Percentiles rank a stretch among this genome's conserved stretches.
Conservation (phyloP, 2,888 invertebrate genomes). For the Neuroscelio doddi region DNA sequence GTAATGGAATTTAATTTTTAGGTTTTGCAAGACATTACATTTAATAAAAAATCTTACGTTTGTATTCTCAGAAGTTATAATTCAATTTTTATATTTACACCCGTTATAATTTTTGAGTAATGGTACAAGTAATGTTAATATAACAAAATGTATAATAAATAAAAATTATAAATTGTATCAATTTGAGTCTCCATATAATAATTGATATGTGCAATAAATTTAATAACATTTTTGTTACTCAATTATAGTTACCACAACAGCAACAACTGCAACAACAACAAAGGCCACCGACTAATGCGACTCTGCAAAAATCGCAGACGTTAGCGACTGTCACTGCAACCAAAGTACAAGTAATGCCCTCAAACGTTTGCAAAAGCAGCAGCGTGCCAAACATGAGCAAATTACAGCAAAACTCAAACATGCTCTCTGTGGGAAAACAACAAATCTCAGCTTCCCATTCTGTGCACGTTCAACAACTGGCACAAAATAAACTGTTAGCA, state of each 20-base stretch:
- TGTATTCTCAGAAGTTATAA: no score
- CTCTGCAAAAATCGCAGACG: constrained; percentile 54
- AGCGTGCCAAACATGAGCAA: constrained; percentile 62
- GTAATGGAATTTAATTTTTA: no score
- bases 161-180: no score
- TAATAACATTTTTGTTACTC: no score
- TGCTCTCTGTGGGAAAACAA: constrained; percentile 28
- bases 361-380: constrained; percentile 57
- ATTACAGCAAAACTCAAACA: constrained; percentile 53
- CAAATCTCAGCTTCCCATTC: constrained; percentile 7
- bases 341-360: constrained; percentile 41
- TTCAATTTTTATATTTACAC: no score
- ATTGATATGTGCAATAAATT: no score
- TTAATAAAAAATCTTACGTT: no score
- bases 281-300: constrained; percentile 44
- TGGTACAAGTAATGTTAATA: no score
- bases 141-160: no score
- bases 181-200: no score
- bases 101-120: no score
- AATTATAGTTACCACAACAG: constrained; percentile 21
- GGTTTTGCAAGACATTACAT: no score
- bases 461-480: constrained; percentile 15
- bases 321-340: constrained; percentile 42
- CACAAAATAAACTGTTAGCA: constrained; percentile 46
- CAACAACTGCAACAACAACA: constrained; percentile 35